Conservation (phyloP, 2,113 vertebrate genomes). For the Menidia beryllina region DNA sequence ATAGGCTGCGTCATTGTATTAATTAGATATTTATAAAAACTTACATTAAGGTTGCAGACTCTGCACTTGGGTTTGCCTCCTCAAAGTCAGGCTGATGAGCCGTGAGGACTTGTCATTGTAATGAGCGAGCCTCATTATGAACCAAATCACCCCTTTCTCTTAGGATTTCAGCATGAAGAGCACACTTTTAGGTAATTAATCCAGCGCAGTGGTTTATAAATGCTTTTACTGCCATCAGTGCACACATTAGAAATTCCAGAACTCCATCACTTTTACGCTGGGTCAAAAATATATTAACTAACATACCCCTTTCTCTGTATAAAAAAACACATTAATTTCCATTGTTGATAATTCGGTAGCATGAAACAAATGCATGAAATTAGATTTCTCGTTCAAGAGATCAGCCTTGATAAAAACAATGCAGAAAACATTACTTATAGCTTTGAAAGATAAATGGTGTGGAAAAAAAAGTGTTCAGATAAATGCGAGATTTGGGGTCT, state of each 20-base stretch:
- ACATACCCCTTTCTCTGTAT: not conserved
- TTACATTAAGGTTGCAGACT: constrained; percentile 50
- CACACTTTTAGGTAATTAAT: constrained; percentile 75
- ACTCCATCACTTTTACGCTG: constrained; percentile 23
- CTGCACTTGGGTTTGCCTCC: constrained; percentile 52
- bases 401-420: constrained; percentile 18
- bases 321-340: not conserved
- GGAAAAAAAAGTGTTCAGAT: constrained; percentile 12
- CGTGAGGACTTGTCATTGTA: constrained; percentile 80
- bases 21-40: constrained; percentile 56
- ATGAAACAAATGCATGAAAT: not conserved
- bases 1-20: constrained; percentile 21
- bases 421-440: not conserved
- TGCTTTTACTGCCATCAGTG: constrained; percentile 33
- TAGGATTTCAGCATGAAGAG: constrained; percentile 75
- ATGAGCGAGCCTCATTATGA: constrained; percentile 82
- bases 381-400: not conserved
- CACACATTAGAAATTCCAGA: constrained; percentile 31
- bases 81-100: constrained; percentile 81
- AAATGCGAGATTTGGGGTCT: constrained; percentile 42
- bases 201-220: constrained; percentile 61
- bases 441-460: not conserved
- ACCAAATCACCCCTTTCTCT: constrained; percentile 76
- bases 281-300: constrained; percentile 46
- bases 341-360: not conserved